phyloP scores from a whole-genome alignment of 92 coral and sea anemone genomes.

The Phenganax subtilis region DNA sequence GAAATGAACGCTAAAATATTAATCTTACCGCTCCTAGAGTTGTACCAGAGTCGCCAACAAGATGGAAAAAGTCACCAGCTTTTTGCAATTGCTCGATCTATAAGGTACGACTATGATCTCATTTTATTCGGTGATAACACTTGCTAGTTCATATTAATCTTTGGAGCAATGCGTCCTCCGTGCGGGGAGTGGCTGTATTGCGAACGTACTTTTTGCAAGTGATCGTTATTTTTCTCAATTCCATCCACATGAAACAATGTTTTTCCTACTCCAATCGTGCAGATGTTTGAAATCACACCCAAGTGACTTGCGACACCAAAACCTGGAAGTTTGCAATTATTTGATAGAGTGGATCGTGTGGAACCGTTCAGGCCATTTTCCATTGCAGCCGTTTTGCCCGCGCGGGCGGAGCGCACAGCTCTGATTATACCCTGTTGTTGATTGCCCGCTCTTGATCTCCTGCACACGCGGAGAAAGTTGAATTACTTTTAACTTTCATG shows the following conservation, averaged over 20 bases:
- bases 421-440: too few species aligned
- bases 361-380: too few species aligned
- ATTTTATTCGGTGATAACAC: background rate
- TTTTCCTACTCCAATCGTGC: conserved; percentile 94
- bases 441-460: too few species aligned
- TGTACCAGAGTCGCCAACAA: conserved; percentile 68
- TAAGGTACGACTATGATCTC: background rate
- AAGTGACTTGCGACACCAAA: conserved; percentile 96
- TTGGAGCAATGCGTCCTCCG: background rate
- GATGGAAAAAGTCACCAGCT: conserved; percentile 69
- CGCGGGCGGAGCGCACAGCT: too few species aligned
- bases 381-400: too few species aligned
- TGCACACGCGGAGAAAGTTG: too few species aligned
- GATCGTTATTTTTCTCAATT: conserved; percentile 58
- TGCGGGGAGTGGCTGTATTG: background rate
- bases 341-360: too few species aligned
- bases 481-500: too few species aligned
- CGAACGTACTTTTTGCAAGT: conserved; percentile 58
- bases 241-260: conserved; percentile 87
- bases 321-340: conserved; percentile 41
- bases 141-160: background rate
- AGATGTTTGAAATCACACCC: conserved; percentile 76
- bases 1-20: background rate
- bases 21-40: conserved; percentile 73
- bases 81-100: conserved; percentile 46